phyloP scores from a whole-genome alignment of 2,113 vertebrate species.

The Amazona vittata region DNA sequence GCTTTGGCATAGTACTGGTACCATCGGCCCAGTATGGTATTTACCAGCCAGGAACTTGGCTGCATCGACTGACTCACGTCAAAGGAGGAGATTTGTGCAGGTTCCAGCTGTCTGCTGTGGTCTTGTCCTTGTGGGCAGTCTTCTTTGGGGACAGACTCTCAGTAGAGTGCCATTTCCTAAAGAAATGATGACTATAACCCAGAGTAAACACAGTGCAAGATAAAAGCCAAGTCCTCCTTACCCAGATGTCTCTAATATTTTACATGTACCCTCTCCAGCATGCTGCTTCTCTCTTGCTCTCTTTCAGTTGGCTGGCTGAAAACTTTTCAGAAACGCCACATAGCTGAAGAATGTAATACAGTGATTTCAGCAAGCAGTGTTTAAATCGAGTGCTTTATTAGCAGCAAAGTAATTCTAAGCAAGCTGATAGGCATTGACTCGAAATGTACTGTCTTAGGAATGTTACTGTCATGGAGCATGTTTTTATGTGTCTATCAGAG shows the following conservation, averaged over 20 bases:
- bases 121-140: neutral
- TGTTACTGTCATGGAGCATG: neutral
- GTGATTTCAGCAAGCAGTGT: neutral
- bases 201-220: neutral
- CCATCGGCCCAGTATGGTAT: neutral
- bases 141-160: neutral
- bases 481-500: neutral
- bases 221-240: neutral
- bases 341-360: neutral
- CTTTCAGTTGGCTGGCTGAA: neutral
- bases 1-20: neutral
- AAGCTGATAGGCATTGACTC: neutral
- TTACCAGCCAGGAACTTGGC: neutral
- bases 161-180: neutral
- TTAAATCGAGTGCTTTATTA: neutral
- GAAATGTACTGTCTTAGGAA: neutral
- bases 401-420: neutral
- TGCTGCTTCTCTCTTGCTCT: neutral
- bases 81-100: neutral
- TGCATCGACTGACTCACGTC: fast-evolving
- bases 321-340: neutral
- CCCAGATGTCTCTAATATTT: neutral
- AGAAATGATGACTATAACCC: neutral
- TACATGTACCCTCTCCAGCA: neutral
- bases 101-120: neutral